Evolutionary conservation across 1,140 invertebrate species (phyloP), one percentile per base, ranked within the genome.

Genomic region (Zaprionus taronus): DNA sequence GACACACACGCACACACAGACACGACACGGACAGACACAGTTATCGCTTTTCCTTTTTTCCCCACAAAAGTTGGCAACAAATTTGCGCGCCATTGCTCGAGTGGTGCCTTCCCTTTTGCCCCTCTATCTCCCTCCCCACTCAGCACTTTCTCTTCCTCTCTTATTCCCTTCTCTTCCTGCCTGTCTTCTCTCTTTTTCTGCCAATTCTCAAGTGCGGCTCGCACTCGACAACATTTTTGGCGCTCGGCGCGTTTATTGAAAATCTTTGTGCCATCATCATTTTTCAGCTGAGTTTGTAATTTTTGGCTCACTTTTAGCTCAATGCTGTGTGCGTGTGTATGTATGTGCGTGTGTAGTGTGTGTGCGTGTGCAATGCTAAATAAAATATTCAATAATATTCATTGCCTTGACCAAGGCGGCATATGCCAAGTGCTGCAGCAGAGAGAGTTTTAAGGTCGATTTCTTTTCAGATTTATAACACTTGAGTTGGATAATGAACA

Each of bases 1-100:
- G 31, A 7, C 7, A 57, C 22, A 41, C 17, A 73, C 17, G 51
- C 28, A 73, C 12, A 56, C 24, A 36, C n/a, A 57, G 53, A 15
- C 15, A 17, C n/a, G 41, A 17, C 17, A 60, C 44, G 51, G 4
- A 72, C 38, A 73, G 20, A 56, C 24, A 47, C n/a, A 66, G 62
- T 67, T 66, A 58, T 56, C 14, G 36, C 67, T 57, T 44, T 28
- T 63, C 60, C 53, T 22, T 67, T 60, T 60, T 69, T 70, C 67
- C 60, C 55, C 60, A 41, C 72, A 69, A 78, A 78, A 75, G 76
- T 75, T 78, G 76, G 76, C 76, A 78, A 78, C 76, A 78, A 78
- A 78, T 78, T 78, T 69, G 76, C 72, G 76, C 60, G 72, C 72
- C 53, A 56, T 69, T 69, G 63, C 65, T 78, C 65, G 36, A 78